A percentile compares a stretch with the other conserved stretches of the same genome.
Evolutionary conservation across 2,888 invertebrate species (phyloP).

Genomic region (Rhagium mordax): DNA sequence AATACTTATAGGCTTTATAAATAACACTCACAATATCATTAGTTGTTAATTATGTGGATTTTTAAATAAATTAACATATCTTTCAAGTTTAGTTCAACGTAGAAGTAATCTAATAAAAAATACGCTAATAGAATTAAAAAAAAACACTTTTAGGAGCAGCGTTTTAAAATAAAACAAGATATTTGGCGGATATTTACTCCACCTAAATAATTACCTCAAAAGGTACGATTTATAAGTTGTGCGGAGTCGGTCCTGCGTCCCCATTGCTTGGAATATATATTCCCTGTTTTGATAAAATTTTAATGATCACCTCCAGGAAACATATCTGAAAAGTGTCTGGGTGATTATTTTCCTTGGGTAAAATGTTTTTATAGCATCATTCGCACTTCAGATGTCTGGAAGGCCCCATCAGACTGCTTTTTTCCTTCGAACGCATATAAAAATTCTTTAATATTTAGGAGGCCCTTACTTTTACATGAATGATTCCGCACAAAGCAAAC

Average conservation of each 20-base stretch:
- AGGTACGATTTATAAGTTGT: not conserved
- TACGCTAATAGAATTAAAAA: no score
- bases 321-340: not conserved
- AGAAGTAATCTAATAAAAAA: no score
- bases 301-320: constrained; percentile 8
- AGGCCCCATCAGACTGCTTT: constrained; percentile 18
- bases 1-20: not conserved
- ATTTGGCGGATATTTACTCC: no score
- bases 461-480: constrained; percentile 45
- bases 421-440: constrained; percentile 9
- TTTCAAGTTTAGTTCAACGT: not conserved
- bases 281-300: constrained; percentile 7
- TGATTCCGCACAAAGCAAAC: constrained; percentile 49
- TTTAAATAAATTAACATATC: not conserved
- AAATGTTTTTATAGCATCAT: constrained; percentile 12
- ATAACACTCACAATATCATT: not conserved
- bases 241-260: not conserved
- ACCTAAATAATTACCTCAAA: no score
- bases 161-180: no score
- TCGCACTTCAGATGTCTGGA: constrained; percentile 14
- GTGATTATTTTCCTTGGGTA: constrained; percentile 9
- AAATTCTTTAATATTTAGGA: constrained; percentile 45
- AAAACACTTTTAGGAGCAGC: no score
- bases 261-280: not conserved
- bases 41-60: not conserved